Conservation (phyloP, 2,888 invertebrate genomes). For the Iselma pallidipennis region DNA sequence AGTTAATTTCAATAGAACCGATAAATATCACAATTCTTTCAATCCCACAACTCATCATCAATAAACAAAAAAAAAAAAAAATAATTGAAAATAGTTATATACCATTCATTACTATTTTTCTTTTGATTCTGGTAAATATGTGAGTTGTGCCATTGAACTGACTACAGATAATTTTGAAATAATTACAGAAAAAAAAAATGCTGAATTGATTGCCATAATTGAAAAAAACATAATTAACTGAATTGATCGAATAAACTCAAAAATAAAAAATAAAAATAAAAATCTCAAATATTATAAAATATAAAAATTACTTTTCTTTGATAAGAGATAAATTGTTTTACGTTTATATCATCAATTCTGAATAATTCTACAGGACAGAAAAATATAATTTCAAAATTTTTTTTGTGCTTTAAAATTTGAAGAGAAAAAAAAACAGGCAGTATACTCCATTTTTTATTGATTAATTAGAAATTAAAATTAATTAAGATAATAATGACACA, state of each 20-base stretch:
- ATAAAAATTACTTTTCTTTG: neutral
- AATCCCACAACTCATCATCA: neutral
- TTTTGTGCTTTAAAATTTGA: constrained; percentile 23
- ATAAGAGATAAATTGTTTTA: neutral
- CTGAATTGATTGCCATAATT: neutral
- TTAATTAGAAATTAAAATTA: constrained; percentile 14
- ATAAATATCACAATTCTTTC: constrained; percentile 1
- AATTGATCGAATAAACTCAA: too few species aligned
- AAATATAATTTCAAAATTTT: constrained; percentile 17
- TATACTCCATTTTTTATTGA: constrained; percentile 19
- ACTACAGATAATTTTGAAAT: too few species aligned
- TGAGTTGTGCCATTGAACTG: neutral
- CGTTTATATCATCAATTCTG: neutral
- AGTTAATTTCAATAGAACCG: neutral
- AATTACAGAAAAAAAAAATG: neutral
- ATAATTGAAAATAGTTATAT: too few species aligned
- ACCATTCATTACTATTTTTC: too few species aligned
- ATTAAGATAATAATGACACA: constrained; percentile 16
- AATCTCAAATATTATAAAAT: too few species aligned
- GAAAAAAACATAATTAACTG: neutral
- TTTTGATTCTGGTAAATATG: too few species aligned
- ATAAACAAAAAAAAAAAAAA: too few species aligned
- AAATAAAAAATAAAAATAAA: too few species aligned
- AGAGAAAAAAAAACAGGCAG: constrained; percentile 15
- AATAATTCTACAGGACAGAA: constrained; percentile 10